Evolutionary conservation across 2,113 vertebrate genomes (phyloP).

Genomic region (Pyrgilauda ruficollis): DNA sequence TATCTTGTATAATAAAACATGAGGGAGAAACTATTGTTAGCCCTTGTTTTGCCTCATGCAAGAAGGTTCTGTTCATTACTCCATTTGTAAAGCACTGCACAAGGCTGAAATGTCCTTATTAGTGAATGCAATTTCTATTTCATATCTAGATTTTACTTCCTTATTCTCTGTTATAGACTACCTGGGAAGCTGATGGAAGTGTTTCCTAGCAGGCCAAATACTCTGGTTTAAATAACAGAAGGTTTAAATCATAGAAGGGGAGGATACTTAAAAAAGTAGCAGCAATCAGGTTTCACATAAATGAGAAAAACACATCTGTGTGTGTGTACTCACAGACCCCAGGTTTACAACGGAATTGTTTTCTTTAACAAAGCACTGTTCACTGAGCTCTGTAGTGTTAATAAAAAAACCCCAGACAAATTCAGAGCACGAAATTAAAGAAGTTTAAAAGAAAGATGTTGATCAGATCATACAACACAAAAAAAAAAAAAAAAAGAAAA

Average conservation of each 20-base stretch:
- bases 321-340: background rate
- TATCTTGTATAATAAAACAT: conserved; percentile 31
- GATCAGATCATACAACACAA: background rate
- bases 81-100: background rate
- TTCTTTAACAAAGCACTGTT: background rate
- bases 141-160: background rate
- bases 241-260: background rate
- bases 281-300: background rate
- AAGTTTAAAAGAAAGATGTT: background rate
- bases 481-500: background rate
- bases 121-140: background rate
- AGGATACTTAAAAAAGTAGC: background rate
- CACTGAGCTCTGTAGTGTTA: background rate
- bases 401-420: background rate
- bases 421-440: background rate
- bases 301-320: background rate
- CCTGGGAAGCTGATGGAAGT: background rate
- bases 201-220: background rate
- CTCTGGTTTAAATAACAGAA: background rate
- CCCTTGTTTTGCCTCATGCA: background rate
- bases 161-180: background rate
- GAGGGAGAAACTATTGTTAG: conserved; percentile 26
- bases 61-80: background rate
- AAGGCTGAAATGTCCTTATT: background rate
- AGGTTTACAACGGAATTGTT: background rate